Evolutionary conservation across 2,113 vertebrate genomes (phyloP).

Genomic region (Lophura nycthemera): DNA sequence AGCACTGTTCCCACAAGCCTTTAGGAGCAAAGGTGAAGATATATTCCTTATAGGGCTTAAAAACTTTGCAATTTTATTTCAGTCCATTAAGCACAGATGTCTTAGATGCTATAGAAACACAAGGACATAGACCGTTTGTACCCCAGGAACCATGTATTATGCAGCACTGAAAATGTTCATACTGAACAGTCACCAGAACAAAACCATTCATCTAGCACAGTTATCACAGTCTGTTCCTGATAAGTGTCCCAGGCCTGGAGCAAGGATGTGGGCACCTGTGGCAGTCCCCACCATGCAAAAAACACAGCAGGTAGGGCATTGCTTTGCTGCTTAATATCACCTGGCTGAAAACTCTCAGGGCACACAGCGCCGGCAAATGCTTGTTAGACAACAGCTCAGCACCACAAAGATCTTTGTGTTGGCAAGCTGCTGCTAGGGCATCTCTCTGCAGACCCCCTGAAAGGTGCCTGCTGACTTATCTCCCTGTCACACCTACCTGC

Average conservation of each 20-base stretch:
- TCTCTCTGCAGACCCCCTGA: fast-evolving
- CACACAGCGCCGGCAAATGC: neutral
- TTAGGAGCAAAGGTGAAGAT: neutral
- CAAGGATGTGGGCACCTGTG: neutral
- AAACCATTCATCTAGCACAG: neutral
- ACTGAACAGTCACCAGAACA: neutral
- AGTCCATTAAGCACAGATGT: neutral
- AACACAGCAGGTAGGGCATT: neutral
- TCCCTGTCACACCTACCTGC: neutral
- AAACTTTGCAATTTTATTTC: neutral
- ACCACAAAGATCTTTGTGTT: neutral
- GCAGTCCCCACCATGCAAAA: neutral
- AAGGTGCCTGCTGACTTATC: neutral
- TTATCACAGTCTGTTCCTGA: neutral
- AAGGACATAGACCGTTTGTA: too few relatives aligned
- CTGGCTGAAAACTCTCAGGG: neutral
- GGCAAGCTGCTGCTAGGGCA: neutral
- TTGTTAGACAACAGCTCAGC: neutral
- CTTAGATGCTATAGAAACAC: too few relatives aligned
- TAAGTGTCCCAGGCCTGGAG: neutral
- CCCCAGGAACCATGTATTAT: too few relatives aligned
- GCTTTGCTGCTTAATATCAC: neutral
- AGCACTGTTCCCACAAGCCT: neutral
- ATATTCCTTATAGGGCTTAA: neutral
- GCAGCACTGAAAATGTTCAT: neutral